Conservation (phyloP, 23 tunicate species). For the Phallusia fumigata region DNA sequence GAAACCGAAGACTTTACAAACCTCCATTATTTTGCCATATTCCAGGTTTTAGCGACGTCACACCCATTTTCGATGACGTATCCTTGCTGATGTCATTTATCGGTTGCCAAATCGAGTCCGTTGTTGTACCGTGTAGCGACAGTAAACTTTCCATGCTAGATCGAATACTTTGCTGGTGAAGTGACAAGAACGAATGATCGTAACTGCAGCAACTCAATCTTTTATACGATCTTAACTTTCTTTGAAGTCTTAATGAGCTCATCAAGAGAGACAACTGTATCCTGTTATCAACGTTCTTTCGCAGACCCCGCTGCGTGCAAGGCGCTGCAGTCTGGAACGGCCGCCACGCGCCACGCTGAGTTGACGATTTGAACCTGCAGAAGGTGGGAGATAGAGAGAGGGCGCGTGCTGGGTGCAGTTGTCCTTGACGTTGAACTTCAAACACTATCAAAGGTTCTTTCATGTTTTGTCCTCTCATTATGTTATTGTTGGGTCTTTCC, state of each 20-base stretch:
- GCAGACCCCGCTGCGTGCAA: background rate
- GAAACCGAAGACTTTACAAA: background rate
- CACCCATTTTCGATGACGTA: background rate
- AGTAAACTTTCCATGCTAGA: background rate
- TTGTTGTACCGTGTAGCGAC: background rate
- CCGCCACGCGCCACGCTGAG: background rate
- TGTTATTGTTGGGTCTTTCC: background rate
- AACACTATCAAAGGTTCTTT: background rate
- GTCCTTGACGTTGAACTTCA: background rate
- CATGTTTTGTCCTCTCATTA: background rate
- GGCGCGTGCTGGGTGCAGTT: background rate
- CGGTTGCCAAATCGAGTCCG: background rate
- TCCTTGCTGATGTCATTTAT: background rate
- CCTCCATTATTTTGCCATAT: background rate
- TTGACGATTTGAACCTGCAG: background rate
- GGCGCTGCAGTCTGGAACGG: constrained; percentile 10
- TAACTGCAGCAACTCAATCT: background rate
- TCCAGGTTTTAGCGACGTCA: background rate
- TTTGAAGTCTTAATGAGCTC: constrained; percentile 1
- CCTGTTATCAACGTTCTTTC: constrained; percentile 4
- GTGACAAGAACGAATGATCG: background rate
- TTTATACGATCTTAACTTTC: background rate
- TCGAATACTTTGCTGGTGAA: background rate
- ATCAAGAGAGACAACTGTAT: constrained; percentile 32
- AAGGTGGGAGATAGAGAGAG: background rate